A percentile compares a stretch with the other conserved stretches of the same genome.
phyloP scores from a whole-genome alignment of 1,140 invertebrate species.

The Sminthurinus signatus region DNA sequence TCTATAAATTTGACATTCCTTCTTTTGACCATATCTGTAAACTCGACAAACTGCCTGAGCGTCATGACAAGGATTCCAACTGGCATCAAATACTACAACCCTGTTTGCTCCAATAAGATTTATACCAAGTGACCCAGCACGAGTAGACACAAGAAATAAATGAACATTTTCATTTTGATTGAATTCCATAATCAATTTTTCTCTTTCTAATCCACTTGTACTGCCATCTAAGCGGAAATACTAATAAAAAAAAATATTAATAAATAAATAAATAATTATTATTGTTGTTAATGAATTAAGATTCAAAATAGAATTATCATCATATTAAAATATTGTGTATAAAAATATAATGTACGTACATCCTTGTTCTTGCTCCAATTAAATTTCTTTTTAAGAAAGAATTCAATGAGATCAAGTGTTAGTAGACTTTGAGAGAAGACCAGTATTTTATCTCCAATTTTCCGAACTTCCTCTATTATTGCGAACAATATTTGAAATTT shows the following conservation, averaged over 20 bases:
- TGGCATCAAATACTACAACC: slow-evolving; percentile 95
- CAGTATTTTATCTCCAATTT: slow-evolving; percentile 81
- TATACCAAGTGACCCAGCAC: slow-evolving; percentile 93
- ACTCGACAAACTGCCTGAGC: slow-evolving; percentile 97
- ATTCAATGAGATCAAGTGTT: slow-evolving; percentile 94
- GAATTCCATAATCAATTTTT: slow-evolving; percentile 95
- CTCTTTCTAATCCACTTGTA: slow-evolving; percentile 85
- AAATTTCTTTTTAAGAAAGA: slow-evolving; percentile 71
- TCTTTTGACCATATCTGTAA: slow-evolving; percentile 90
- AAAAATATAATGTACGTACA: too few relatives aligned
- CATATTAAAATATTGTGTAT: too few relatives aligned
- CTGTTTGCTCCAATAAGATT: slow-evolving; percentile 96
- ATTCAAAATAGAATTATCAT: too few relatives aligned
- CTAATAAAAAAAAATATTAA: too few relatives aligned
- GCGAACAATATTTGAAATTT: slow-evolving; percentile 94
- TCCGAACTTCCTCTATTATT: slow-evolving; percentile 82
- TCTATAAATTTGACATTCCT: slow-evolving; percentile 91
- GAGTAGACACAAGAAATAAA: slow-evolving; percentile 93
- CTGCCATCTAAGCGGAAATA: too few relatives aligned
- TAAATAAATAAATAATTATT: too few relatives aligned
- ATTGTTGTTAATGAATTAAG: too few relatives aligned
- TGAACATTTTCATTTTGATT: slow-evolving; percentile 84
- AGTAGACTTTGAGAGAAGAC: slow-evolving; percentile 92
- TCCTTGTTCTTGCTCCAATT: slow-evolving; percentile 31
- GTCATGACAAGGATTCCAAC: slow-evolving; percentile 99